A percentile compares a stretch with the other conserved stretches of the same genome.
These are phyloP conservation scores for Entomobrya proxima DNA, from an alignment of 2,888 invertebrate species.

Conservation along the genomic window DNA sequence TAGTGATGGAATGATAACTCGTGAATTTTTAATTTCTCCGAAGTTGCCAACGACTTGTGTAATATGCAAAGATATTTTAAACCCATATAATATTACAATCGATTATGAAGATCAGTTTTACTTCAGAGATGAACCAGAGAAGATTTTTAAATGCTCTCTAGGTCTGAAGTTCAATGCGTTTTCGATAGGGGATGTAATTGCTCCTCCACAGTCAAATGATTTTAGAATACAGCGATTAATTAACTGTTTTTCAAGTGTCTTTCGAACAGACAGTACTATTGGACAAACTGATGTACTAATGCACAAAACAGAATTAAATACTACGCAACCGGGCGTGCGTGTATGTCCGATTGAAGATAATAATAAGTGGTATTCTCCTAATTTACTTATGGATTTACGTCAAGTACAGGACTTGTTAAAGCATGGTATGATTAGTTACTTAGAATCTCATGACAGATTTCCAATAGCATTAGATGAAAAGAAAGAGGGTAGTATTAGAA, in stretches of 20 bases:
- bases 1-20: constrained; percentile 1
- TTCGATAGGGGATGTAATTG: neutral
- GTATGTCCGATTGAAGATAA: constrained; percentile 26
- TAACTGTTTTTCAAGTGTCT: constrained; percentile 24
- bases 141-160: neutral
- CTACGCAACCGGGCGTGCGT: neutral
- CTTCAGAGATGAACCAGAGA: neutral
- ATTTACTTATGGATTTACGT: neutral
- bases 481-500: constrained; percentile 10
- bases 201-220: neutral
- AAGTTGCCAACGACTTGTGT: constrained; percentile 10
- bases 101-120: neutral
- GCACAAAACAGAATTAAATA: constrained; percentile 15
- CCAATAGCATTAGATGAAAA: constrained; percentile 26
- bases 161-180: neutral
- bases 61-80: constrained; percentile 46
- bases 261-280: constrained; percentile 21
- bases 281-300: constrained; percentile 29
- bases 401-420: constrained; percentile 41
- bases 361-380: neutral
- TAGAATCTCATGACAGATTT: constrained; percentile 25
- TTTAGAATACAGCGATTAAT: neutral
- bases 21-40: constrained; percentile 29
- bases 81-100: neutral
- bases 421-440: constrained; percentile 27